Evolutionary conservation across 2,113 vertebrate species (phyloP).

Genomic region (Cynopterus brachyotis): DNA sequence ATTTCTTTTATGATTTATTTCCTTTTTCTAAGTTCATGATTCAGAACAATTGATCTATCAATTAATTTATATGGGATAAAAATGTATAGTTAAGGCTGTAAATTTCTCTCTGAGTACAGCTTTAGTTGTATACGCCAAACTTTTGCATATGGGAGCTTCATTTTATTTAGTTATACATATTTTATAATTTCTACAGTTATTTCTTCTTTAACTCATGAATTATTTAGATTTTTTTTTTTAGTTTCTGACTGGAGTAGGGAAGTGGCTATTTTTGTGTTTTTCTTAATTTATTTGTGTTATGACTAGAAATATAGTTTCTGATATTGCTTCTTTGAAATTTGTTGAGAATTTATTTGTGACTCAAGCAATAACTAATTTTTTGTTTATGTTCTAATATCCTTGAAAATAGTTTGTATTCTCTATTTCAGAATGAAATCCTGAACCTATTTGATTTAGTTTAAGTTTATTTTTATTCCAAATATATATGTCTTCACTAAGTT

Average conservation of each 20-base stretch:
- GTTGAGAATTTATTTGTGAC: neutral
- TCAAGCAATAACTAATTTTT: neutral
- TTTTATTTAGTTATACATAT: neutral
- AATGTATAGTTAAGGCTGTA: neutral
- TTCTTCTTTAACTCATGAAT: neutral
- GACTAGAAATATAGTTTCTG: neutral
- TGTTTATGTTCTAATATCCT: neutral
- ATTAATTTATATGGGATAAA: neutral
- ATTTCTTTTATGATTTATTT: neutral
- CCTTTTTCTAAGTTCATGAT: neutral
- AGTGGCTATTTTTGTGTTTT: neutral
- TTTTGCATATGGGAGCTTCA: neutral
- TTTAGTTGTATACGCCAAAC: neutral
- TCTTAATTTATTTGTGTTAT: neutral
- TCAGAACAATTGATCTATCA: neutral
- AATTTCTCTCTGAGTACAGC: neutral
- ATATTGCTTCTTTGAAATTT: neutral
- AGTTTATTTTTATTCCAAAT: neutral
- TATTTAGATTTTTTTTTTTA: neutral
- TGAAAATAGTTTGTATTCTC: neutral
- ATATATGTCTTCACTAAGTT: neutral
- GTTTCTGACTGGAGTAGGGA: neutral
- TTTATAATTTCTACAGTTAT: neutral
- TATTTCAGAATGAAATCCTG: neutral
- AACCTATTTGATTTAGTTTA: neutral